A percentile compares a stretch with the other conserved stretches of the same genome.
These are phyloP conservation scores for Diabrotica balteata DNA, from an alignment of 2,888 invertebrate genomes.

Conservation along the genomic window DNA sequence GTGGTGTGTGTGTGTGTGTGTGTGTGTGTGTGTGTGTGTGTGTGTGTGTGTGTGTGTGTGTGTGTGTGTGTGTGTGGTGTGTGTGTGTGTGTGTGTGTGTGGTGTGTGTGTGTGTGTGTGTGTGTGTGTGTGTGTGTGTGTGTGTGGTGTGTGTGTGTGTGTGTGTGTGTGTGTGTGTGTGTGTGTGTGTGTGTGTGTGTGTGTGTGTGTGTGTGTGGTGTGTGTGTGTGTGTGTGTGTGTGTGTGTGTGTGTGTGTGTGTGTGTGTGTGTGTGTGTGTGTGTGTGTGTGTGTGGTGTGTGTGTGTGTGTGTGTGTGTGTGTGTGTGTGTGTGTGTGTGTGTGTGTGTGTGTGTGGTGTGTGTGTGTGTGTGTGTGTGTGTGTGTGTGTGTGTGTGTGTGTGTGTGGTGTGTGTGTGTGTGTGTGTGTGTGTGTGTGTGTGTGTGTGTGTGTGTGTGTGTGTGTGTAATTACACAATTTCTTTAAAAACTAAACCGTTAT, in stretches of 20 bases:
- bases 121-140: conserved; percentile 1
- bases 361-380: conserved; percentile 1
- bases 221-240: conserved; percentile 1
- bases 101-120: conserved; percentile 1
- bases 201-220: conserved; percentile 1
- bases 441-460: conserved; percentile 1
- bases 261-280: conserved; percentile 1
- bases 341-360: conserved; percentile 1
- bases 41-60: conserved; percentile 1
- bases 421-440: conserved; percentile 1
- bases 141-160: conserved; percentile 1
- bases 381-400: conserved; percentile 1
- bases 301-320: conserved; percentile 1
- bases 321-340: conserved; percentile 1
- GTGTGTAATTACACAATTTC: too few relatives aligned
- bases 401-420: conserved; percentile 1
- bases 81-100: conserved; percentile 1
- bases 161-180: conserved; percentile 1
- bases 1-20: conserved; percentile 1
- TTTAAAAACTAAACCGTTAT: too few relatives aligned
- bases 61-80: conserved; percentile 1
- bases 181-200: conserved; percentile 1
- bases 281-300: conserved; percentile 1
- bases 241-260: conserved; percentile 1
- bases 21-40: conserved; percentile 1